Percentiles rank a stretch among this genome's conserved stretches.
Evolutionary conservation across 1,140 invertebrate species (phyloP).

Genomic region (Cydia amplana): DNA sequence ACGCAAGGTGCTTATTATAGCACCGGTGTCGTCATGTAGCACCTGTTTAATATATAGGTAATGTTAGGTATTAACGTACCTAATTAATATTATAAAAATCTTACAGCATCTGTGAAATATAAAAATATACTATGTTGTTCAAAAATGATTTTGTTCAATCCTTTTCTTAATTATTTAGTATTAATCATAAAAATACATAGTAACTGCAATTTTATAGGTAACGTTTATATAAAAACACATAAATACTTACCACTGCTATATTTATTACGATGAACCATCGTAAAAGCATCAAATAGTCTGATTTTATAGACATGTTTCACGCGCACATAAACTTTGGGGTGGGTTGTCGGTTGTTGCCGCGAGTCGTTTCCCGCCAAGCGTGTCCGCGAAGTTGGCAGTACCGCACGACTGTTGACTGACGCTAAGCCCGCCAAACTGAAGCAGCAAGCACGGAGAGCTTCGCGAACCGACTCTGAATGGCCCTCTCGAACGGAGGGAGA

Average conservation of each 20-base stretch:
- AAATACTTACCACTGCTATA: constrained; percentile 62
- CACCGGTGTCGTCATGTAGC: too few relatives aligned
- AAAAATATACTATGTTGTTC: neutral
- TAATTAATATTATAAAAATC: too few relatives aligned
- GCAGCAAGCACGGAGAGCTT: constrained; percentile 68
- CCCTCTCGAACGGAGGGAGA: constrained; percentile 71
- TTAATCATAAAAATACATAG: neutral
- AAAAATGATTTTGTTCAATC: constrained; percentile 17
- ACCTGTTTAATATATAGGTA: too few relatives aligned
- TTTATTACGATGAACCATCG: constrained; percentile 58
- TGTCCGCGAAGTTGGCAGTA: constrained; percentile 40
- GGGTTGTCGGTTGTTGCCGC: constrained; percentile 41
- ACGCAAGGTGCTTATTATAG: too few relatives aligned
- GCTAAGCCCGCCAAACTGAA: constrained; percentile 76
- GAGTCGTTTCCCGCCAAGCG: constrained; percentile 64
- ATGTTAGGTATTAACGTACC: too few relatives aligned
- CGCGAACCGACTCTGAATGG: constrained; percentile 74
- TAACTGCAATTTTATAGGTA: neutral
- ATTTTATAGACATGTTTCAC: constrained; percentile 60
- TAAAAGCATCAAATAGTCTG: constrained; percentile 46
- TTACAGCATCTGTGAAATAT: too few relatives aligned
- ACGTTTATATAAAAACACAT: constrained; percentile 33
- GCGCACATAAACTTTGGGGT: constrained; percentile 55
- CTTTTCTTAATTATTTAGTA: neutral
- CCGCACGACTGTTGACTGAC: constrained; percentile 58